Evolutionary conservation across 2,888 invertebrate species (phyloP).

Genomic region (Melieria omissa): DNA sequence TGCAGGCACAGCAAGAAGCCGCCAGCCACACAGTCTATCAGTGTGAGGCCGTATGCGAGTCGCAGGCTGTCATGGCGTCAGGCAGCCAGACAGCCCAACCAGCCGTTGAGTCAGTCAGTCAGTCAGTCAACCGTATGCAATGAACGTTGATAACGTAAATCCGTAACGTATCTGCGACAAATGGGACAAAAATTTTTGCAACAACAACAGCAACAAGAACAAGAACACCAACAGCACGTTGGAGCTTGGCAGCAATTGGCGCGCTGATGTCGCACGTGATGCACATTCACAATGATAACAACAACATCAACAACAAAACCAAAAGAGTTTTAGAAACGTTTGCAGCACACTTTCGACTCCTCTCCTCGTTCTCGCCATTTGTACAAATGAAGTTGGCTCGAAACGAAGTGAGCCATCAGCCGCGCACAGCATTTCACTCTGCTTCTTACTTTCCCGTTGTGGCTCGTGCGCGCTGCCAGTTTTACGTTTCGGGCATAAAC

Average conservation of each 20-base stretch:
- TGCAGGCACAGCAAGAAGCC: background rate
- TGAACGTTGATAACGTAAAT: slow-evolving; percentile 29
- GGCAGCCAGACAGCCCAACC: no score
- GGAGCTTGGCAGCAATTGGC: slow-evolving; percentile 32
- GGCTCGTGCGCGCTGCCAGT: background rate
- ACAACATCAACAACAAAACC: no score
- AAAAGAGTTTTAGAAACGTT: no score
- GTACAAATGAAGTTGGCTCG: no score
- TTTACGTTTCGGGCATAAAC: no score
- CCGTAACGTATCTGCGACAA: slow-evolving; percentile 2
- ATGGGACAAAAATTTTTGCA: background rate
- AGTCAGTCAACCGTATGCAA: slow-evolving; percentile 28
- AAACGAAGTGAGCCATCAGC: no score
- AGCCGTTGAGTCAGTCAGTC: background rate
- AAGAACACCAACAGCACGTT: background rate
- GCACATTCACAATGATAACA: slow-evolving; percentile 31
- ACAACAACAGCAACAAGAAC: background rate
- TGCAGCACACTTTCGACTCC: no score
- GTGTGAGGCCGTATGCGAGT: no score
- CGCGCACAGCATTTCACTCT: background rate
- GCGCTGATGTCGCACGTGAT: slow-evolving; percentile 41
- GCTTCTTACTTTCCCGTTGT: background rate
- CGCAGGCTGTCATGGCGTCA: no score
- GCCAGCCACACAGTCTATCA: background rate
- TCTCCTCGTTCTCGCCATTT: no score